Base-by-base conservation (phyloP, 2,888 invertebrate species). In the Leistus spinibarbis region DNA sequence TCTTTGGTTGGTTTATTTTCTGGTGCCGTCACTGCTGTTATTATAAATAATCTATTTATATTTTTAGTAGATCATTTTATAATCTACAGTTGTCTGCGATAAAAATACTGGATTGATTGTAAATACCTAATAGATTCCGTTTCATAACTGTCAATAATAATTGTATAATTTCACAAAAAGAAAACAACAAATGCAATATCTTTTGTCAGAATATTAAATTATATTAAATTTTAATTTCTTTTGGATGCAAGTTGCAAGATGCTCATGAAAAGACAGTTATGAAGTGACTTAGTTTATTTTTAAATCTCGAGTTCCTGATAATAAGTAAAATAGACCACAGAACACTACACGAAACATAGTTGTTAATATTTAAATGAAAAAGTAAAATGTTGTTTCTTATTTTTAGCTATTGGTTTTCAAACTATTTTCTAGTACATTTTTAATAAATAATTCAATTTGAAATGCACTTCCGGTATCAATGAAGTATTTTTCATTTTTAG, bases 71-170 rank as follows among this genome's bases (percentile, higher is more conserved):
- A 7, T n/a, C 20, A 57, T 19, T n/a, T n/a, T 57, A 20, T 66
- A 73, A 73, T 73, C 73, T 73, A 73, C 73, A 73, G 67, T 73
- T 73, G 73, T 73, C 64, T 71, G 27, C 23, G 56, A 71, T 65
- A 72, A 71, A 16, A 54, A 72, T 65, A 57, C 63, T 64, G 64
- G 13, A 66, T 66, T 72, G 72, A 66, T 60, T 73, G 73, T 73
- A 73, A 16, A 67, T 73, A 67, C 67, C 65, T 40, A 40, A 40
- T 40, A 22, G 40, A 73, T 24, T 64, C 54, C 57, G 27, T 73
- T 72, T 72, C 67, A 60, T 73, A 73, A 67, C 62, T 73, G 67
- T 73, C 73, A 20, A n/a, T 13, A 56, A 56, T 54, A 63, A 17
- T 71, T 9, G 10, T 60, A 20, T 60, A 10, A 20, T 64, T 64